phyloP scores from a whole-genome alignment of 2,797 vertebrate genomes.

The Chiroxiphia lanceolata region DNA sequence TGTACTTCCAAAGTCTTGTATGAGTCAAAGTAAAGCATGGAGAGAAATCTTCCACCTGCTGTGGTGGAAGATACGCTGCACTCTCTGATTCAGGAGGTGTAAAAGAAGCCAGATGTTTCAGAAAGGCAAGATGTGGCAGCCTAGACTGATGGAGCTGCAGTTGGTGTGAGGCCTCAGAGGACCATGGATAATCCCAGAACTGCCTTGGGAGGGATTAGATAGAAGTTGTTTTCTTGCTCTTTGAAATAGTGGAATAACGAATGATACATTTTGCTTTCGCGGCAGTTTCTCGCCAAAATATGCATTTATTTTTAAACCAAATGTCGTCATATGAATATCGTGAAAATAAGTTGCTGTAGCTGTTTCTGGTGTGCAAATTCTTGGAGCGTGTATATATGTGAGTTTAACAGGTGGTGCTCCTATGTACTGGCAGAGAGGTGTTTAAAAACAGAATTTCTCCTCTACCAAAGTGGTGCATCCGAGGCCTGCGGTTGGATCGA shows the following conservation, averaged over 20 bases:
- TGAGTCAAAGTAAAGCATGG: not conserved
- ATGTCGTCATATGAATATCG: not conserved
- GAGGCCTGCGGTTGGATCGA: accelerated
- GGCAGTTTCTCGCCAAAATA: not conserved
- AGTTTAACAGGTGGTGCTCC: not conserved
- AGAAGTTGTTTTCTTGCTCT: not conserved
- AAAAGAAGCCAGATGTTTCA: not conserved
- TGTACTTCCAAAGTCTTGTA: not conserved
- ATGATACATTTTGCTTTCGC: not conserved
- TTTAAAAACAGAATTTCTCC: not conserved
- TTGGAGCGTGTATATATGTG: accelerated
- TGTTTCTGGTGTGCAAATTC: not conserved
- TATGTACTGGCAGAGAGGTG: not conserved
- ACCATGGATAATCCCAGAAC: not conserved
- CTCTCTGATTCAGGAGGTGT: not conserved
- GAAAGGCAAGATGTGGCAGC: not conserved
- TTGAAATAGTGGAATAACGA: not conserved
- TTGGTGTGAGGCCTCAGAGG: not conserved
- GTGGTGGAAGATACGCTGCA: not conserved
- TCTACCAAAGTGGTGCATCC: accelerated
- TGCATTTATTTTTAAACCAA: not conserved
- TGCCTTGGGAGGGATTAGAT: not conserved
- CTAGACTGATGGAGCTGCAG: not conserved
- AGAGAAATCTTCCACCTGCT: not conserved
- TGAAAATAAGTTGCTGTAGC: not conserved